Evolutionary conservation across 35 echinoderm and acorn worm species (phyloP).

Genomic region (Heliocidaris tuberculata): DNA sequence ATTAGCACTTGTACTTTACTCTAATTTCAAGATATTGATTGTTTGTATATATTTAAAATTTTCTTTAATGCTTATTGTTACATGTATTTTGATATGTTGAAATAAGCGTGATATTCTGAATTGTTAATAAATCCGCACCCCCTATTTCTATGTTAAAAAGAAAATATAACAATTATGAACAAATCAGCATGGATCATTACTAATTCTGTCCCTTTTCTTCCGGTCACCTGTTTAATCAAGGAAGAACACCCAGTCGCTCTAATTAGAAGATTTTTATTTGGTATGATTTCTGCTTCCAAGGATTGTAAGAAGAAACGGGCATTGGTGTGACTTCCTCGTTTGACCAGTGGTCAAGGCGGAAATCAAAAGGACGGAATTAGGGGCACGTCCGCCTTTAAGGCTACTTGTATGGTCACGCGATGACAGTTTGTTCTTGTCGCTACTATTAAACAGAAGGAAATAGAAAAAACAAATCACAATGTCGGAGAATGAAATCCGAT

Average conservation of each 20-base stretch:
- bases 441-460: too few species aligned
- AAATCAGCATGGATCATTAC: background rate
- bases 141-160: too few species aligned
- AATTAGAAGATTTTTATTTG: background rate
- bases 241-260: background rate
- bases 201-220: background rate
- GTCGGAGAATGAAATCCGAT: too few species aligned
- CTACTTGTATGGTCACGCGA: background rate
- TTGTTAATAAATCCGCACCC: too few species aligned
- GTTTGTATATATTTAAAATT: too few species aligned
- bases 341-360: conserved; percentile 30
- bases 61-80: too few species aligned
- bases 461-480: too few species aligned
- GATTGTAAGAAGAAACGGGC: background rate
- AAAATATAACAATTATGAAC: background rate
- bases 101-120: too few species aligned
- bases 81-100: too few species aligned
- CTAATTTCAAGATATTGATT: too few species aligned
- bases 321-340: background rate
- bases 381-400: background rate
- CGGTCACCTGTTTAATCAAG: background rate
- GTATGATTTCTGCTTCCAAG: background rate
- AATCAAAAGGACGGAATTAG: background rate
- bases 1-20: too few species aligned
- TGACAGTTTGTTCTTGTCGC: background rate